Percentiles rank a stretch among this genome's conserved stretches.
phyloP scores from a whole-genome alignment of 2,888 invertebrate species.

The Meghimatium bilineatum region DNA sequence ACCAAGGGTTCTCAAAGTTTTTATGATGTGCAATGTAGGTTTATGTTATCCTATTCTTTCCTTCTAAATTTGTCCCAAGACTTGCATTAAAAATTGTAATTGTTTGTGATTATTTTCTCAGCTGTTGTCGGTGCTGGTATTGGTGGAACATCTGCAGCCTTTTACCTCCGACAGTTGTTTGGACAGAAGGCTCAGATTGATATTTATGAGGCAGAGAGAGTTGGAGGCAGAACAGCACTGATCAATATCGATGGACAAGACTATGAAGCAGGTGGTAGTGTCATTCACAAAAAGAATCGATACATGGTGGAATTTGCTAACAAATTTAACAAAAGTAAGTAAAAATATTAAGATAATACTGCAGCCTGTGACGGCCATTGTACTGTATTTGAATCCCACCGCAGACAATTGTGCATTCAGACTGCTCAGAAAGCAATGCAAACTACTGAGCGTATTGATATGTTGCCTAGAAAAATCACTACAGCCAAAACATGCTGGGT shows the following conservation, averaged over 20 bases:
- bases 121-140: slow-evolving; percentile 83
- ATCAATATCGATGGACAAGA: slow-evolving; percentile 78
- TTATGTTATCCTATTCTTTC: too few relatives aligned
- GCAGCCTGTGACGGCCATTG: too few relatives aligned
- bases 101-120: slow-evolving; percentile 64
- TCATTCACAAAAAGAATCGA: slow-evolving; percentile 81
- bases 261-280: slow-evolving; percentile 82
- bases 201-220: slow-evolving; percentile 79
- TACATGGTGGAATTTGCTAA: slow-evolving; percentile 81
- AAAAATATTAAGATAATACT: too few relatives aligned
- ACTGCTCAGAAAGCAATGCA: too few relatives aligned
- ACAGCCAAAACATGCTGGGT: too few relatives aligned
- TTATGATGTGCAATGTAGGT: too few relatives aligned
- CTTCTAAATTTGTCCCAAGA: too few relatives aligned
- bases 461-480: too few relatives aligned
- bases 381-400: too few relatives aligned
- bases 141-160: slow-evolving; percentile 81
- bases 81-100: neutral
- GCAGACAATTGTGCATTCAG: too few relatives aligned
- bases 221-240: slow-evolving; percentile 82
- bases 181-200: slow-evolving; percentile 78
- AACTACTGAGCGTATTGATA: too few relatives aligned
- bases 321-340: slow-evolving; percentile 45
- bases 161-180: slow-evolving; percentile 77
- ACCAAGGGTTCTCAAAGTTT: too few relatives aligned